phyloP scores from a whole-genome alignment of 2,797 vertebrate genomes.

The Gorsachius magnificus region DNA sequence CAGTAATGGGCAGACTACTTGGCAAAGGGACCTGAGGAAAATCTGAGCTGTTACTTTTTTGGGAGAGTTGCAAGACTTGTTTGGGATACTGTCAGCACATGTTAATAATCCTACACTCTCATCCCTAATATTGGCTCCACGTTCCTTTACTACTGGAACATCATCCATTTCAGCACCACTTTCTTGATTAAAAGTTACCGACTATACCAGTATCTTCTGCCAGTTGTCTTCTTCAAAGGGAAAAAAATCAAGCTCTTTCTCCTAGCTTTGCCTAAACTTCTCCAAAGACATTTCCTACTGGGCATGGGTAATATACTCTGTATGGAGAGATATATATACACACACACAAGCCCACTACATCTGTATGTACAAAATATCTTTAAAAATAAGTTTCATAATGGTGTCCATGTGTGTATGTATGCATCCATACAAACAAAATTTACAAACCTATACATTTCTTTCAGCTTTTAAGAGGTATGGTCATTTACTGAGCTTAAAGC shows the following conservation, averaged over 20 bases:
- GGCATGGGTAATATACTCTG: not conserved
- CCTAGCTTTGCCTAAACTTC: not conserved
- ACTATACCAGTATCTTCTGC: not conserved
- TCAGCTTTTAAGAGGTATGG: not conserved
- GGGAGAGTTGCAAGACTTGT: not conserved
- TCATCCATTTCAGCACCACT: not conserved
- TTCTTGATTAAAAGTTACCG: not conserved
- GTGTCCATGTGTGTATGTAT: not conserved
- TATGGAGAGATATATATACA: not conserved
- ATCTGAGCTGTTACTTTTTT: not conserved
- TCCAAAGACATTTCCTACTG: not conserved
- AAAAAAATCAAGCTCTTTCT: not conserved
- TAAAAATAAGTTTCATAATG: not conserved
- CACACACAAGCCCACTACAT: not conserved
- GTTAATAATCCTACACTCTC: not conserved
- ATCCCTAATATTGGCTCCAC: not conserved
- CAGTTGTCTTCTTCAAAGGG: not conserved
- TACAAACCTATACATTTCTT: not conserved
- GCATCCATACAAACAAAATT: not conserved
- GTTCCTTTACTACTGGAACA: not conserved
- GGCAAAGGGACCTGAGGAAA: not conserved
- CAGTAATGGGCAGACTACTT: not conserved
- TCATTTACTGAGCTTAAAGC: constrained; percentile 5
- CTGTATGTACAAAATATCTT: not conserved
- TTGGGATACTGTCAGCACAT: not conserved